phyloP scores from a whole-genome alignment of 2,888 invertebrate species.

The Abscondita cerata region DNA sequence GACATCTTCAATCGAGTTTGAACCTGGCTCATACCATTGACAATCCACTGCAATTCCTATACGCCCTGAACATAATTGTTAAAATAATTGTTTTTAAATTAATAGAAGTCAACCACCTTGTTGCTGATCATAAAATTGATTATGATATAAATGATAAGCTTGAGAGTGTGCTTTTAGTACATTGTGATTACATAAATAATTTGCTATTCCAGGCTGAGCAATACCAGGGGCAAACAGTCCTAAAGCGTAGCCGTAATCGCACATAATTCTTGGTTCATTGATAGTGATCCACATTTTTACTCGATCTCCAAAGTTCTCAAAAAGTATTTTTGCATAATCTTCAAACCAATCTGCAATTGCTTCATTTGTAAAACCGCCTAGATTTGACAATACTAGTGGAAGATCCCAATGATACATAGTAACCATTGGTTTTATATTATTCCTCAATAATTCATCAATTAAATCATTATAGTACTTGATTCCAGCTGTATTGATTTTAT shows the following conservation, averaged over 20 bases:
- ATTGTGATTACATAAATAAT: conserved; percentile 24
- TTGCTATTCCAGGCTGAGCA: conserved; percentile 15
- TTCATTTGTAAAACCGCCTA: conserved; percentile 70
- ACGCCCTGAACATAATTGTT: conserved; percentile 54
- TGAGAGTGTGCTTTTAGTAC: conserved; percentile 21
- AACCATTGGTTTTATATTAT: conserved; percentile 62
- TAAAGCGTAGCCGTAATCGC: conserved; percentile 25
- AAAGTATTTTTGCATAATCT: conserved; percentile 59
- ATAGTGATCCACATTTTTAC: conserved; percentile 40
- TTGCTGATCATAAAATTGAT: conserved; percentile 48
- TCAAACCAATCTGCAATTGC: conserved; percentile 62
- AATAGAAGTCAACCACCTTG: conserved; percentile 4
- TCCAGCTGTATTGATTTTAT: conserved; percentile 71
- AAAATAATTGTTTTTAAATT: neutral
- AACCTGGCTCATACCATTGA: conserved; percentile 62
- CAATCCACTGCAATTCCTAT: conserved; percentile 64
- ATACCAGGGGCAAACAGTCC: conserved; percentile 19
- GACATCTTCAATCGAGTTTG: conserved; percentile 57
- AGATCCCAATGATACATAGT: conserved; percentile 53
- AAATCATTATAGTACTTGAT: conserved; percentile 77
- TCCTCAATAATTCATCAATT: conserved; percentile 69
- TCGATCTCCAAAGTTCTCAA: conserved; percentile 34
- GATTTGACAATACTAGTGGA: conserved; percentile 56
- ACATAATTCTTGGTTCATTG: conserved; percentile 39
- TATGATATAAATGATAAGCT: conserved; percentile 32